Percentiles rank a stretch among this genome's conserved stretches.
phyloP scores from a whole-genome alignment of 2,113 vertebrate genomes.

The Lagopus muta region DNA sequence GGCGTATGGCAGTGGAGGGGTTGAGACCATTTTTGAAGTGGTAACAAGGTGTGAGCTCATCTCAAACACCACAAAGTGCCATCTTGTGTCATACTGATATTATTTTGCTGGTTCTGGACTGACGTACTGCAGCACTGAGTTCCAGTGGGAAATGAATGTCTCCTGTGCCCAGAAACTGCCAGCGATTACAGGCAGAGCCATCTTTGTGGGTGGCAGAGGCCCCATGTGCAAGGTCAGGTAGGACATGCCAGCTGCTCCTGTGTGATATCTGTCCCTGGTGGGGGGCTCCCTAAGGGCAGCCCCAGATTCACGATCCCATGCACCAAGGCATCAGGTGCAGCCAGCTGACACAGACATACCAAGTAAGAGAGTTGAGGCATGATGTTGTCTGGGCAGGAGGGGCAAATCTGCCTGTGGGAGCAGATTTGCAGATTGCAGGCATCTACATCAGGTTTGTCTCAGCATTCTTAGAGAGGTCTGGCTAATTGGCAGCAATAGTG shows the following conservation, averaged over 20 bases:
- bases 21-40: fast-evolving
- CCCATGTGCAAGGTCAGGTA: neutral
- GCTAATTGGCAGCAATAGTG: fast-evolving
- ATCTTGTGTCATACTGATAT: fast-evolving
- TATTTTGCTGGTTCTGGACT: neutral
- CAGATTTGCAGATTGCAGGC: fast-evolving
- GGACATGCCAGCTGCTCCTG: fast-evolving
- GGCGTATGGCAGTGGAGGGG: neutral
- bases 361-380: neutral
- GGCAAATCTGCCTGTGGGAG: neutral
- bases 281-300: neutral
- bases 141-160: neutral
- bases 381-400: neutral
- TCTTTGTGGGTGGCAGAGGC: neutral
- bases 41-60: neutral
- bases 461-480: neutral
- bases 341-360: neutral
- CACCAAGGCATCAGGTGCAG: fast-evolving
- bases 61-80: neutral
- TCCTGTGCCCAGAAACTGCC: fast-evolving
- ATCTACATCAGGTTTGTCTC: neutral
- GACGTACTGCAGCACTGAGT: neutral
- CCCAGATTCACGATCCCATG: fast-evolving
- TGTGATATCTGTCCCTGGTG: neutral
- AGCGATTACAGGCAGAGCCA: neutral